phyloP scores from a whole-genome alignment of 2,888 invertebrate genomes.

The Cephus nigrinus region DNA sequence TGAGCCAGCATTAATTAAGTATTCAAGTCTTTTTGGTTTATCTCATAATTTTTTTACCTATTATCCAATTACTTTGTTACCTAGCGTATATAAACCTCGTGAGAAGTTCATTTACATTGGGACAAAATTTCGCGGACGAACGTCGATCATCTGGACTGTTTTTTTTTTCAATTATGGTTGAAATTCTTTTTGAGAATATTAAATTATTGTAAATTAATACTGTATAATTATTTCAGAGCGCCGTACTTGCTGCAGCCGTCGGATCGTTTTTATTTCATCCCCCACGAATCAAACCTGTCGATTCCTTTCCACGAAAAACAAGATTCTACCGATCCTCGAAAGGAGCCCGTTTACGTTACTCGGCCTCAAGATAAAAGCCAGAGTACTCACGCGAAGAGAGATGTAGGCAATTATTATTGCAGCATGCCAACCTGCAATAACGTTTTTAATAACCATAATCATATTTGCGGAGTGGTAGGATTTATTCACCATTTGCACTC shows the following conservation, averaged over 20 bases:
- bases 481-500: neutral
- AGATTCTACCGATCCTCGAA: neutral
- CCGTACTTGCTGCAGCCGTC: neutral
- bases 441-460: neutral
- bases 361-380: neutral
- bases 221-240: neutral
- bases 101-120: conserved; percentile 37
- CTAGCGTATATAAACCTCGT: conserved; percentile 39
- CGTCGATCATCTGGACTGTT: neutral
- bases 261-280: neutral
- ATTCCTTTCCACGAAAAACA: neutral
- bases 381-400: neutral
- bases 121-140: neutral
- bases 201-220: neutral
- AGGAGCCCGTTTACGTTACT: neutral
- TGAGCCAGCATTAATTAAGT: neutral
- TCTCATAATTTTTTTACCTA: neutral
- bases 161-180: neutral
- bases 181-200: neutral
- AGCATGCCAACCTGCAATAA: neutral
- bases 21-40: neutral
- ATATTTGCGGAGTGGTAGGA: neutral
- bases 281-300: neutral
- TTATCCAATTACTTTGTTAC: neutral
- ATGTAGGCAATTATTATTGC: neutral